phyloP scores from a whole-genome alignment of 2,797 vertebrate genomes.

The Pantherophis alleghaniensis region DNA sequence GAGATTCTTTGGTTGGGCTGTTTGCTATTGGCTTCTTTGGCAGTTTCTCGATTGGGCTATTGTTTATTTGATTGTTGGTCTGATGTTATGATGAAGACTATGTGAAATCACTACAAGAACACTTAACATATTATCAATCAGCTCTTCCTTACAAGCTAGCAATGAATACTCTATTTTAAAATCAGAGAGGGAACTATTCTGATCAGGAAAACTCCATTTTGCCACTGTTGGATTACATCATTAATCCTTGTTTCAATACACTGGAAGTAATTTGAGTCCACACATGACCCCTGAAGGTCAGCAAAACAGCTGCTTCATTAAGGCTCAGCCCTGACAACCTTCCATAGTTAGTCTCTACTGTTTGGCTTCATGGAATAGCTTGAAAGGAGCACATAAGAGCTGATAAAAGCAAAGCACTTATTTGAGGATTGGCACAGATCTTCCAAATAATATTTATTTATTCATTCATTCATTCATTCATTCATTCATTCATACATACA shows the following conservation, averaged over 20 bases:
- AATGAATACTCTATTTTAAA: neutral
- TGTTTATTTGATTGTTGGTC: neutral
- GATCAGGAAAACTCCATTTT: neutral
- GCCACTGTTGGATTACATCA: neutral
- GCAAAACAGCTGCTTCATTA: neutral
- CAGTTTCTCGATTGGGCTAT: neutral
- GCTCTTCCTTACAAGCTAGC: neutral
- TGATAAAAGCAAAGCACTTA: neutral
- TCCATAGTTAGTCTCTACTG: neutral
- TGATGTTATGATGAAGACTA: neutral
- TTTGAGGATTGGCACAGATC: neutral
- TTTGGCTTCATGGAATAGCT: neutral
- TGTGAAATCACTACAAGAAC: neutral
- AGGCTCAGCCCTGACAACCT: neutral
- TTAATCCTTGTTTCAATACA: neutral
- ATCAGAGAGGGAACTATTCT: neutral
- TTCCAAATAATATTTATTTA: neutral
- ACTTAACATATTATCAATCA: neutral
- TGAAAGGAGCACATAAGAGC: neutral
- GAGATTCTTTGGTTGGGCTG: neutral
- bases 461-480: neutral
- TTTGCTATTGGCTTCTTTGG: neutral
- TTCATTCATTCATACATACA: neutral
- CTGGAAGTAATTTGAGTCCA: neutral
- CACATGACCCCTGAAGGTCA: neutral